phyloP scores from a whole-genome alignment of 2,888 invertebrate genomes.

The Hanleya hanleyi region DNA sequence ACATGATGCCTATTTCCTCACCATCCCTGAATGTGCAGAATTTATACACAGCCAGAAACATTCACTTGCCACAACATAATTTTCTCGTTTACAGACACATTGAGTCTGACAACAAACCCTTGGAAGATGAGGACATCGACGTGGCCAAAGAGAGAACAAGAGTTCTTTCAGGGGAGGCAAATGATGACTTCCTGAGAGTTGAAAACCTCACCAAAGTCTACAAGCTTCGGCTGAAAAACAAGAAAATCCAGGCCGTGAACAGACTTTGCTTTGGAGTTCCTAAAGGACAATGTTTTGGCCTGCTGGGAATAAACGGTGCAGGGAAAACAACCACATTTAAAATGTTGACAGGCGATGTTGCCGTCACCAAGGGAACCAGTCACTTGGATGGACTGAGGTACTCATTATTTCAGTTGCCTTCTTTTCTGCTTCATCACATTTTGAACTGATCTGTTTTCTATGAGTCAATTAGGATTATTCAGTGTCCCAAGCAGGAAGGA shows the following conservation, averaged over 20 bases:
- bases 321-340: constrained; percentile 92
- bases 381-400: too few relatives aligned
- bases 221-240: constrained; percentile 43
- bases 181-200: constrained; percentile 74
- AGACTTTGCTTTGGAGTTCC: constrained; percentile 66
- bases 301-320: constrained; percentile 89
- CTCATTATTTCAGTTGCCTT: too few relatives aligned
- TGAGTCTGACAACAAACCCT: not conserved
- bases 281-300: constrained; percentile 83
- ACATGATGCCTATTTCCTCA: too few relatives aligned
- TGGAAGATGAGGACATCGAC: constrained; percentile 76
- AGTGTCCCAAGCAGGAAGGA: too few relatives aligned
- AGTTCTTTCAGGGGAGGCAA: constrained; percentile 62
- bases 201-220: constrained; percentile 70
- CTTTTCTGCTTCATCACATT: too few relatives aligned
- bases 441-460: too few relatives aligned
- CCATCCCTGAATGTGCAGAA: too few relatives aligned
- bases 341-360: constrained; percentile 78
- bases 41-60: too few relatives aligned
- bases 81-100: not conserved
- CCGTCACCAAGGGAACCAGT: constrained; percentile 75
- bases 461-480: too few relatives aligned
- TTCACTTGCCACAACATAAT: too few relatives aligned
- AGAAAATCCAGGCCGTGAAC: constrained; percentile 61
- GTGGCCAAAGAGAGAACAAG: constrained; percentile 76